Percentiles rank a stretch among this genome's conserved stretches.
Conservation (phyloP, 2,113 vertebrate species). For the Macrotus californicus region DNA sequence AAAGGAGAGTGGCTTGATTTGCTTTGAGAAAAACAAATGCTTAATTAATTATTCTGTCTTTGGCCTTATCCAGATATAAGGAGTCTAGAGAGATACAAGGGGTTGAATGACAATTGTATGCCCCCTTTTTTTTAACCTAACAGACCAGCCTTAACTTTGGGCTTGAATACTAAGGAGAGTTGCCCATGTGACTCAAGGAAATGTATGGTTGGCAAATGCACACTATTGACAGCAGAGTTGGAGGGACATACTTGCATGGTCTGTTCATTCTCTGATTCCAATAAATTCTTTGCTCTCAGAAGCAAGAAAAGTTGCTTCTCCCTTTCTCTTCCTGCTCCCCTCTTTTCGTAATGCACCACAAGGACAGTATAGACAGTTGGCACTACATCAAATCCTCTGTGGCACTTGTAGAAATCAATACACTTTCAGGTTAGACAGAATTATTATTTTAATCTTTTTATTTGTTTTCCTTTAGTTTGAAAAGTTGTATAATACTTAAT, state of each 20-base stretch:
- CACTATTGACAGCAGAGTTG: neutral
- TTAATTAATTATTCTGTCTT: conserved; percentile 29
- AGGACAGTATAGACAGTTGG: conserved; percentile 59
- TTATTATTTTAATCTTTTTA: conserved; percentile 39
- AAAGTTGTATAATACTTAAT: conserved; percentile 67
- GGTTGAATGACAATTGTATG: neutral
- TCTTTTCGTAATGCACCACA: neutral
- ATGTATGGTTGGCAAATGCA: neutral
- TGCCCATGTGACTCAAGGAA: neutral
- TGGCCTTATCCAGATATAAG: neutral
- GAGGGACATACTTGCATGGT: neutral
- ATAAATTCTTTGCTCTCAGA: conserved; percentile 28
- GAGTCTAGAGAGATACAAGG: neutral
- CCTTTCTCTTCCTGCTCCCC: neutral
- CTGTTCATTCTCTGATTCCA: neutral
- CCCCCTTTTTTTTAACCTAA: neutral
- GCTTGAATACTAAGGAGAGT: neutral
- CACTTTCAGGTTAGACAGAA: conserved; percentile 57
- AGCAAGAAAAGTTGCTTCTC: conserved; percentile 1
- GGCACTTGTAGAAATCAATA: conserved; percentile 63
- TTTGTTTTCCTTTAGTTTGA: conserved; percentile 48
- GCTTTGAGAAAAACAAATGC: conserved; percentile 50
- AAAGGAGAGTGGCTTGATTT: conserved; percentile 61
- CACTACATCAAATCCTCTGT: conserved; percentile 70
- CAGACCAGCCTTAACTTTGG: conserved; percentile 39